Evolutionary conservation across 1,140 invertebrate species (phyloP).

Genomic region (Drosophila bocki): DNA sequence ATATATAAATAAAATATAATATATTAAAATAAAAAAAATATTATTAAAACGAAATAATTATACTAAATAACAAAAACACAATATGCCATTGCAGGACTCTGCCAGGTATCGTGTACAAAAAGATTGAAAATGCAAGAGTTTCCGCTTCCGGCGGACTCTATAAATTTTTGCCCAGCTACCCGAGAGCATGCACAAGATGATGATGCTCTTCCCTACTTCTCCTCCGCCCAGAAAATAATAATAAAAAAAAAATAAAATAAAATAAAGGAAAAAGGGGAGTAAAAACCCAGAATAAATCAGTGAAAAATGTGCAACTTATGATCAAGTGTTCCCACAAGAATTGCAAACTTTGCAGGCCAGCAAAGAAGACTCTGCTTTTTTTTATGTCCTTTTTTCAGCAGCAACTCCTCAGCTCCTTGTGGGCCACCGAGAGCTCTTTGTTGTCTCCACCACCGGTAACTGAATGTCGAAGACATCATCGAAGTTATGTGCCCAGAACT

Average conservation of each 20-base stretch:
- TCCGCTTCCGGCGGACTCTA: constrained; percentile 52
- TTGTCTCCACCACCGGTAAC: constrained; percentile 51
- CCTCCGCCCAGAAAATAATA: background rate
- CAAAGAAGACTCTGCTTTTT: constrained; percentile 30
- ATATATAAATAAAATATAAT: too few species aligned
- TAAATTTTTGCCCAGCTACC: constrained; percentile 56
- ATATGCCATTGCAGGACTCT: background rate
- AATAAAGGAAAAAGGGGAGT: background rate
- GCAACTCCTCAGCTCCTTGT: background rate
- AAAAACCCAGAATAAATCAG: constrained; percentile 66
- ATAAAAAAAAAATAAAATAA: background rate
- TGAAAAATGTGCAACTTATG: constrained; percentile 80
- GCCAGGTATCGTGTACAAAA: constrained; percentile 8
- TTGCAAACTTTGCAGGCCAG: constrained; percentile 71
- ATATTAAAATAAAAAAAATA: too few species aligned
- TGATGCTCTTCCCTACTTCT: constrained; percentile 9
- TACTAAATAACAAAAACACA: background rate
- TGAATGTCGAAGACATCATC: constrained; percentile 77
- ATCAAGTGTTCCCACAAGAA: constrained; percentile 83
- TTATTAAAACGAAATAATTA: background rate
- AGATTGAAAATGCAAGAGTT: constrained; percentile 13
- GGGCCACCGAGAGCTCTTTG: constrained; percentile 48
- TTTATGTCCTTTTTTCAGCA: background rate
- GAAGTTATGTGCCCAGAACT: constrained; percentile 73
- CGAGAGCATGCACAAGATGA: constrained; percentile 42